These are phyloP conservation scores for Arremon brunneinucha DNA, from an alignment of 2,797 vertebrate genomes.

Conservation along the genomic window DNA sequence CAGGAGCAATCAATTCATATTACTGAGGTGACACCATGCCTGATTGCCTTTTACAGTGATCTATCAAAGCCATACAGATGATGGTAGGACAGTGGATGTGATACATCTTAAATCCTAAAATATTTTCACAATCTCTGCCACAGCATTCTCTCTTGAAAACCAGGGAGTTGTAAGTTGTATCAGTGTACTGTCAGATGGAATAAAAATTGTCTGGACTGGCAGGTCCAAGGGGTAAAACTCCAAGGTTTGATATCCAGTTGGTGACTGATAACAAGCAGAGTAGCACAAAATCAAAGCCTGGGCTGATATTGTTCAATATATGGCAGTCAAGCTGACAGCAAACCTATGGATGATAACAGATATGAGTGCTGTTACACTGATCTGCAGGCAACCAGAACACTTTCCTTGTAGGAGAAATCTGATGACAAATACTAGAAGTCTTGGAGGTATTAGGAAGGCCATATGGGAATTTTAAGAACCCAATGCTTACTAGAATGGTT, in stretches of 20 bases:
- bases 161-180: background rate
- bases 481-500: background rate
- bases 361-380: rapidly evolving
- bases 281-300: background rate
- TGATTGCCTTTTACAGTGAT: background rate
- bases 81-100: background rate
- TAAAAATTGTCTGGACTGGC: background rate
- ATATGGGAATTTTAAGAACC: background rate
- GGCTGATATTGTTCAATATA: background rate
- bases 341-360: background rate
- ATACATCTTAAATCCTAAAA: background rate
- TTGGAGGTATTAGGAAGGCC: background rate
- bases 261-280: background rate
- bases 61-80: background rate
- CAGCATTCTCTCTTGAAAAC: background rate
- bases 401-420: background rate
- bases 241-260: background rate
- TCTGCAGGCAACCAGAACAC: background rate
- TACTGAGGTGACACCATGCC: background rate
- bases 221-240: background rate
- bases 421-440: background rate
- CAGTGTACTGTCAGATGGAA: background rate
- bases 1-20: background rate
- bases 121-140: background rate
- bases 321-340: background rate